These are phyloP conservation scores for Ochropleura leucogaster DNA, from an alignment of 2,888 invertebrate species.

Conservation along the genomic window DNA sequence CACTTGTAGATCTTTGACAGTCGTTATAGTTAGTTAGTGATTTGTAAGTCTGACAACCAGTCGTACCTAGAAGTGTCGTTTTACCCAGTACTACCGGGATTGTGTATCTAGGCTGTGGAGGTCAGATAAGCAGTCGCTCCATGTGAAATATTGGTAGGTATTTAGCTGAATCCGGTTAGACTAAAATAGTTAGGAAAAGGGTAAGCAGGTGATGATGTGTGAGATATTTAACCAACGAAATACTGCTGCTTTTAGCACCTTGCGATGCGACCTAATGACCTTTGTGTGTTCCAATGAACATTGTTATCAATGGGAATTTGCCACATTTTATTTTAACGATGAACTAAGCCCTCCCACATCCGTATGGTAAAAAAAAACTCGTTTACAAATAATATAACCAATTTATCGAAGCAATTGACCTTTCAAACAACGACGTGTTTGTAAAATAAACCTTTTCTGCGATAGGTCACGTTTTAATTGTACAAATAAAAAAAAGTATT, in stretches of 20 bases:
- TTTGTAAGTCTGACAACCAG: too few relatives aligned
- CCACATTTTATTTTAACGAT: conserved; percentile 4
- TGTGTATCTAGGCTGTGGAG: too few relatives aligned
- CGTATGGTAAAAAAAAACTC: neutral
- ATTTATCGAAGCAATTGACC: conserved; percentile 50
- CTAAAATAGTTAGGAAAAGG: too few relatives aligned
- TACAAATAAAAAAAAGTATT: conserved; percentile 39
- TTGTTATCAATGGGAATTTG: neutral
- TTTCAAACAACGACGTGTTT: conserved; percentile 41
- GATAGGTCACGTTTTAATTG: conserved; percentile 32
- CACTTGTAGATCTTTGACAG: too few relatives aligned
- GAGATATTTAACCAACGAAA: too few relatives aligned
- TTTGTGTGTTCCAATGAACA: neutral
- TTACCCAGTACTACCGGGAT: too few relatives aligned
- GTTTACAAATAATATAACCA: conserved; percentile 26
- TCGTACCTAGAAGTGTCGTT: too few relatives aligned
- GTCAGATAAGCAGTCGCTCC: too few relatives aligned
- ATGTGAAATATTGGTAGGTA: too few relatives aligned
- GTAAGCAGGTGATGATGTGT: too few relatives aligned
- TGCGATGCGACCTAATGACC: neutral
- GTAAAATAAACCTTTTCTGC: conserved; percentile 28
- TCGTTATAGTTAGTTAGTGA: too few relatives aligned
- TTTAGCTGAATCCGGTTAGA: too few relatives aligned
- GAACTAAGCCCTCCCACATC: neutral
- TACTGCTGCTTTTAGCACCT: neutral